Conservation (phyloP, 2,113 vertebrate genomes). For the Mobula birostris region DNA sequence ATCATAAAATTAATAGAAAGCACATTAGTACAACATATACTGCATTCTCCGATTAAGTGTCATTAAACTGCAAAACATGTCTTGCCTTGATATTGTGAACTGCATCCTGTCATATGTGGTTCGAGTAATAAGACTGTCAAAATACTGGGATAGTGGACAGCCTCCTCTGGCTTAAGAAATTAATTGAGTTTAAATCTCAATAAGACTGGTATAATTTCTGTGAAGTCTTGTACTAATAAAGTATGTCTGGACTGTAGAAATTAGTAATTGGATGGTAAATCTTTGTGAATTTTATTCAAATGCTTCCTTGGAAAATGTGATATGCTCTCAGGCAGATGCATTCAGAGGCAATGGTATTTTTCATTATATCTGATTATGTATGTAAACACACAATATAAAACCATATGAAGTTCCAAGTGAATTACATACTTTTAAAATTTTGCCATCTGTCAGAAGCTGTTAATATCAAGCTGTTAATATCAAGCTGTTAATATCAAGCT, state of each 20-base stretch:
- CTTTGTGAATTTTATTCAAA: background rate
- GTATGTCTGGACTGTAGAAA: background rate
- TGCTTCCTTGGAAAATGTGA: background rate
- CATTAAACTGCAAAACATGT: background rate
- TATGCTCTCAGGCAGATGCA: background rate
- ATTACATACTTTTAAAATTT: background rate
- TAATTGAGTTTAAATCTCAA: background rate
- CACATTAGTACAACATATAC: background rate
- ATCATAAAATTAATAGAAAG: conserved; percentile 4
- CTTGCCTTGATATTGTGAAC: conserved; percentile 9
- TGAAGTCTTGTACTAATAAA: background rate
- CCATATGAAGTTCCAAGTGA: background rate
- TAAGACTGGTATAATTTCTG: background rate
- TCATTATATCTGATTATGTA: background rate
- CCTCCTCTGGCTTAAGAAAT: background rate
- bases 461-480: background rate
- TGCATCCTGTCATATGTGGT: background rate
- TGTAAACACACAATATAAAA: no score
- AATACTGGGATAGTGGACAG: background rate
- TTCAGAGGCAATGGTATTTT: background rate
- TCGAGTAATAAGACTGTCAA: conserved; percentile 26
- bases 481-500: background rate
- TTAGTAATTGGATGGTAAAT: background rate
- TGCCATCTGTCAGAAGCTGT: background rate
- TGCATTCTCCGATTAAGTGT: background rate